A percentile compares a stretch with the other conserved stretches of the same genome.
These are phyloP conservation scores for Alca torda DNA, from an alignment of 2,797 vertebrate species.

Conservation along the genomic window DNA sequence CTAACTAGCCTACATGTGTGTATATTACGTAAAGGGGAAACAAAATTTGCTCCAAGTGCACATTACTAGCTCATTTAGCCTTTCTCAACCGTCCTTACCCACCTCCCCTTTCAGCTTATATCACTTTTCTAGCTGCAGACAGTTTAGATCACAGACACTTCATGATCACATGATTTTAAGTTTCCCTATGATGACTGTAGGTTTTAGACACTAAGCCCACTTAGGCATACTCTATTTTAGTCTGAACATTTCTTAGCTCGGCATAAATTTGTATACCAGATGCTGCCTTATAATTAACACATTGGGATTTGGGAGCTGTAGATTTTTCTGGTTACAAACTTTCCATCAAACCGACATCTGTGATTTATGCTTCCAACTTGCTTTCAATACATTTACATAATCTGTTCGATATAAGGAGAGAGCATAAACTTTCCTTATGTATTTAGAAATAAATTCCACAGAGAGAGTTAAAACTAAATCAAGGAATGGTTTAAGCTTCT, in stretches of 20 bases:
- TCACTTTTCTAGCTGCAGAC: slow-evolving; percentile 3
- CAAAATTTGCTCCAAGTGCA: background rate
- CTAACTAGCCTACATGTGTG: background rate
- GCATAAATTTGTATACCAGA: slow-evolving; percentile 83
- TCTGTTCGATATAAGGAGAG: slow-evolving; percentile 71
- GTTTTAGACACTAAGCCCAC: slow-evolving; percentile 54
- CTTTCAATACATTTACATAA: slow-evolving; percentile 82
- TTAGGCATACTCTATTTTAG: slow-evolving; percentile 72
- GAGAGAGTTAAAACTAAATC: slow-evolving; percentile 66
- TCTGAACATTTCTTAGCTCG: slow-evolving; percentile 75
- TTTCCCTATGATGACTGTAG: slow-evolving; percentile 43
- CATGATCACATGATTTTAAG: slow-evolving; percentile 49
- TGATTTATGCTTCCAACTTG: slow-evolving; percentile 79
- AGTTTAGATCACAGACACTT: slow-evolving; percentile 48
- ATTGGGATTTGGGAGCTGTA: slow-evolving; percentile 77
- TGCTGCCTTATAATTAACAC: slow-evolving; percentile 81
- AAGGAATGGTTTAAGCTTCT: slow-evolving; percentile 41
- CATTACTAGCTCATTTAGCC: background rate
- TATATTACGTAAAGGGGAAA: background rate
- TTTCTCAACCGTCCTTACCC: background rate
- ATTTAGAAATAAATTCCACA: slow-evolving; percentile 63
- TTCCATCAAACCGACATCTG: slow-evolving; percentile 80
- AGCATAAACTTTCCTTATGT: slow-evolving; percentile 69
- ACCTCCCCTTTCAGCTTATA: background rate
- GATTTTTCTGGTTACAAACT: slow-evolving; percentile 80